These are phyloP conservation scores for Lithophane ornitopus DNA, from an alignment of 2,888 invertebrate species.

Conservation along the genomic window DNA sequence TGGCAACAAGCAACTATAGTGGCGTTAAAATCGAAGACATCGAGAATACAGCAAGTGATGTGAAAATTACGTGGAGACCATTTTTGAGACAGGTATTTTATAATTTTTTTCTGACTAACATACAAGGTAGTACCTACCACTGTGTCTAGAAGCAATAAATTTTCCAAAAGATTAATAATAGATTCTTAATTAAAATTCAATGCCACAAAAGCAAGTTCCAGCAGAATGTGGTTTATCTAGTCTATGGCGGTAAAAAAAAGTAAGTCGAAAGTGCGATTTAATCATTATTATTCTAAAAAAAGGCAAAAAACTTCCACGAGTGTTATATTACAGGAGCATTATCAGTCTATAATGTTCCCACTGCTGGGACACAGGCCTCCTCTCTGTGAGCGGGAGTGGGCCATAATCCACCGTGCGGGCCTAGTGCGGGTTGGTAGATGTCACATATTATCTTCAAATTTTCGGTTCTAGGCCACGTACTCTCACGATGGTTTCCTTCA, in stretches of 20 bases:
- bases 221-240: neutral
- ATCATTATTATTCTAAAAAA: neutral
- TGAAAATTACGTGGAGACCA: conserved; percentile 55
- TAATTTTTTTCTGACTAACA: neutral
- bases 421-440: too few species aligned
- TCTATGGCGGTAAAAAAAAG: neutral
- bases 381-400: too few species aligned
- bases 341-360: neutral
- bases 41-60: conserved; percentile 24
- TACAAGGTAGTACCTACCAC: neutral
- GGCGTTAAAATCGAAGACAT: conserved; percentile 43
- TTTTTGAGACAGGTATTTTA: conserved; percentile 67
- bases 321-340: neutral
- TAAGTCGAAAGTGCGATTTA: neutral
- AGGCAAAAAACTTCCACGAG: neutral
- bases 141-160: neutral
- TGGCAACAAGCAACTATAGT: conserved; percentile 53
- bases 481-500: too few species aligned
- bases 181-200: neutral
- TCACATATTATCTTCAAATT: too few species aligned
- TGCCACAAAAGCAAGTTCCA: neutral
- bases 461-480: too few species aligned
- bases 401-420: too few species aligned
- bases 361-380: too few species aligned
- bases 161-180: neutral